A percentile compares a stretch with the other conserved stretches of the same genome.
phyloP scores from a whole-genome alignment of 2,797 vertebrate species.

The Neostethus bicornis region DNA sequence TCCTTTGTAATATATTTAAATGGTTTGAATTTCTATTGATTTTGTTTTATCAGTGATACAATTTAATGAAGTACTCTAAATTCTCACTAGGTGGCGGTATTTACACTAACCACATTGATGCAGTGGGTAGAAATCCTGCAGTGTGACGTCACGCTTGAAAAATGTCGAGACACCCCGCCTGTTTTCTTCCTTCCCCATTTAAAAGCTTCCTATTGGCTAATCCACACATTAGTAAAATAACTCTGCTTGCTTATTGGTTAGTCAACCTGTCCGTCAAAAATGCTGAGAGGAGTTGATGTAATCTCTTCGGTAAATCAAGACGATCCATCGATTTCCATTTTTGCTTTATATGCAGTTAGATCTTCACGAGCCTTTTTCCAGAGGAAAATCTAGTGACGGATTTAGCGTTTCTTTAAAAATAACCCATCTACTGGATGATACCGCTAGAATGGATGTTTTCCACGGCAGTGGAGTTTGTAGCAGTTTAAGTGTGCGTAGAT shows the following conservation, averaged over 20 bases:
- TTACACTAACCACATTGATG: slow-evolving; percentile 48
- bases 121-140: slow-evolving; percentile 81
- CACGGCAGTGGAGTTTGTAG: slow-evolving; percentile 62
- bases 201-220: slow-evolving; percentile 58
- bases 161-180: slow-evolving; percentile 30
- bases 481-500: slow-evolving; percentile 60
- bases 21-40: too few species aligned
- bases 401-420: slow-evolving; percentile 22
- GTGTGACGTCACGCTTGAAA: slow-evolving; percentile 79
- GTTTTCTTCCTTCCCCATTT: not conserved
- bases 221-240: slow-evolving; percentile 17
- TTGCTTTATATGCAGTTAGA: slow-evolving; percentile 56
- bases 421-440: slow-evolving; percentile 52
- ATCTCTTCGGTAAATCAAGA: slow-evolving; percentile 82
- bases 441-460: slow-evolving; percentile 79
- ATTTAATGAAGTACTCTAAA: not conserved
- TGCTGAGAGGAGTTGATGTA: slow-evolving; percentile 81
- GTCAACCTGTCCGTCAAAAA: slow-evolving; percentile 49
- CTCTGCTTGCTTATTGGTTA: slow-evolving; percentile 57
- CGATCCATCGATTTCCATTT: slow-evolving; percentile 72
- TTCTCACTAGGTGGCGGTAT: slow-evolving; percentile 65
- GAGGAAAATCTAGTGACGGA: slow-evolving; percentile 38
- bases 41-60: too few species aligned
- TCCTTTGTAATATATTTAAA: too few species aligned
- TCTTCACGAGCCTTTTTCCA: slow-evolving; percentile 42